Base-by-base conservation (phyloP, 2,888 invertebrate genomes). In the Folsomia candida region DNA sequence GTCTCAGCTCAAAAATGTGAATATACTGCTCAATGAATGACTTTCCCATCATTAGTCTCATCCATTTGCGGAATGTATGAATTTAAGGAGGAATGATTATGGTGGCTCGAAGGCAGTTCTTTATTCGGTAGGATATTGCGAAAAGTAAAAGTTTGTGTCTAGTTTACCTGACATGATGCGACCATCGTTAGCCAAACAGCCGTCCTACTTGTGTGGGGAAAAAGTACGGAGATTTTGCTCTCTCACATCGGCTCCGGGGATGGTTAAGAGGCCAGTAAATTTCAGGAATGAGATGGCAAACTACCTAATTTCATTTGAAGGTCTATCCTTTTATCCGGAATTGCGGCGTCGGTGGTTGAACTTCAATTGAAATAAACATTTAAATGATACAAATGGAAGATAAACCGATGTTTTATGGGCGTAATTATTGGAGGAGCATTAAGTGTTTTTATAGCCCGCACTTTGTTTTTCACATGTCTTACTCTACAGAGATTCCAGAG, bases 351-450 rank as follows among this genome's bases (percentile, higher is more conserved):
- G 54, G 54, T 54, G 60, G 57, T 22, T 64, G 65, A 71, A 76
- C 69, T 79, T 79, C 78, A 79, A 79, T 79, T 79, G 79, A 79
- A 79, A 78, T 78, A 79, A 79, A 74, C 78, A 79, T 78, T 78
- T 78, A 78, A 79, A 76, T 75, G 78, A 78, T 79, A 78, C 78
- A 78, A 78, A 75, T 51, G 74, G 75, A 77, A 77, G 78, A 78
- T 78, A 79, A 79, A 76, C 76, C 71, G 71, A 78, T 79, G 77
- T 76, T 79, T 79, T 79, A 79, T 78, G 77, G 76, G 65, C 71
- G 78, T 79, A 78, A 79, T 79, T 79, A 79, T 79, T 78, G 78
- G 77, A 77, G 75, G 76, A 71, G 77, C 78, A 79, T 79, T 79
- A 78, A 78, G 76, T 75, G 77, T 76, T 78, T 76, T 79, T 79